Evolutionary conservation across 2,113 vertebrate species (phyloP).

Genomic region (Ciconia boyciana): DNA sequence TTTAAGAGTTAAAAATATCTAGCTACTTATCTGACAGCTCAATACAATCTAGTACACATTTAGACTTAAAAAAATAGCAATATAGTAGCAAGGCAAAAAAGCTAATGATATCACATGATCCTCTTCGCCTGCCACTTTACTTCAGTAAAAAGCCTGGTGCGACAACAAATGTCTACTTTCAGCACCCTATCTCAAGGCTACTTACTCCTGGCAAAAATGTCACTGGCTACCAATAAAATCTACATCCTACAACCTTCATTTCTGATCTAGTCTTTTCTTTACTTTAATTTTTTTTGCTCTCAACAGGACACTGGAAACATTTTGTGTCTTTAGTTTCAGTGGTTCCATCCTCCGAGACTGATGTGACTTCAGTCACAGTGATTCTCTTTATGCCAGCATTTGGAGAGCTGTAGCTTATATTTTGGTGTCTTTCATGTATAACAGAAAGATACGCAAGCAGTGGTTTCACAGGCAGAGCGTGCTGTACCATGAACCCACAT

Average conservation of each 20-base stretch:
- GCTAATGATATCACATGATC: neutral
- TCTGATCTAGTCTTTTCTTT: neutral
- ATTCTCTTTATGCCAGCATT: neutral
- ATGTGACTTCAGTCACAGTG: neutral
- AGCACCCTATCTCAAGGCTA: neutral
- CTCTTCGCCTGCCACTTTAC: neutral
- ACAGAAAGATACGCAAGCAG: neutral
- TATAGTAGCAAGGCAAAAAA: neutral
- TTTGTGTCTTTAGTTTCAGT: neutral
- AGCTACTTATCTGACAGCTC: neutral
- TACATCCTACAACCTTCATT: neutral
- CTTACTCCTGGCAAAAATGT: neutral
- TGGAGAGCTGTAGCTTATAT: neutral
- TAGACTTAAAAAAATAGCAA: neutral
- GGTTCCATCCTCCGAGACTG: neutral
- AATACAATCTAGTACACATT: neutral
- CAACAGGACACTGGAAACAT: neutral
- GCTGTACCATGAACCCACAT: neutral
- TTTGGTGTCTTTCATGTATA: neutral
- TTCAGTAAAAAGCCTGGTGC: neutral
- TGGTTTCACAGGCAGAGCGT: neutral
- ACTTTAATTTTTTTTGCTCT: neutral
- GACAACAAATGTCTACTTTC: neutral
- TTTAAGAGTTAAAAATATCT: neutral
- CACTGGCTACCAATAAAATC: neutral